A percentile compares a stretch with the other conserved stretches of the same genome.
These are phyloP conservation scores for Yponomeuta plumbellus DNA, from an alignment of 2,888 invertebrate genomes.

Conservation along the genomic window DNA sequence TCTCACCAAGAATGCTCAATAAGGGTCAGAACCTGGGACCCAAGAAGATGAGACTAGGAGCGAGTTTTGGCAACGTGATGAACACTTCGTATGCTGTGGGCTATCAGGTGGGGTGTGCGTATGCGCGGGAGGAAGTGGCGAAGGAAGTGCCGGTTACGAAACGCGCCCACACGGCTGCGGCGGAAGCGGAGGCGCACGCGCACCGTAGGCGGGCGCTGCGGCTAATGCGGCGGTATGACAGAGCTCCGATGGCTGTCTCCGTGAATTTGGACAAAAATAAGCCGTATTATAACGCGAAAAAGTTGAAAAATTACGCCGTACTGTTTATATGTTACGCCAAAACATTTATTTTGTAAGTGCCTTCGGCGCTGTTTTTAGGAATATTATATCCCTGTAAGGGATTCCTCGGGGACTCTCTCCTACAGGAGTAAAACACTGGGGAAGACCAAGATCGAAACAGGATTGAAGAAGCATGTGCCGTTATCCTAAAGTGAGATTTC, in stretches of 20 bases:
- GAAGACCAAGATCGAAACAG: too few species aligned
- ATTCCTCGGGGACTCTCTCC: too few species aligned
- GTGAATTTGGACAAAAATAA: neutral
- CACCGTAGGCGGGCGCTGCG: constrained; percentile 31
- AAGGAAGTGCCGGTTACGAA: constrained; percentile 63
- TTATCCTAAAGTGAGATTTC: too few species aligned
- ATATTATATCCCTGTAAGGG: too few species aligned
- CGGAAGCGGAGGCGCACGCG: constrained; percentile 60
- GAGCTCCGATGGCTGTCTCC: neutral
- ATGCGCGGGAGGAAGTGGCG: constrained; percentile 46
- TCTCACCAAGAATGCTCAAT: neutral
- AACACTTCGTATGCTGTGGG: neutral
- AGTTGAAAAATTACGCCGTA: neutral
- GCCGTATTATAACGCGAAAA: neutral
- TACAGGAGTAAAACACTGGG: too few species aligned
- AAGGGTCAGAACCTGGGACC: neutral
- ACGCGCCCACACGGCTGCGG: constrained; percentile 53
- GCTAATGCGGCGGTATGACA: neutral
- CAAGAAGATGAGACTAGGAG: neutral
- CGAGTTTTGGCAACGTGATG: neutral
- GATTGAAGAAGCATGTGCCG: too few species aligned
- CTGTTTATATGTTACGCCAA: too few species aligned
- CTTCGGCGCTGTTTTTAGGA: too few species aligned
- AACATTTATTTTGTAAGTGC: too few species aligned
- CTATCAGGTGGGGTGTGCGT: neutral